Evolutionary conservation across 2,888 invertebrate species (phyloP).

Genomic region (Plemyria rubiginata): DNA sequence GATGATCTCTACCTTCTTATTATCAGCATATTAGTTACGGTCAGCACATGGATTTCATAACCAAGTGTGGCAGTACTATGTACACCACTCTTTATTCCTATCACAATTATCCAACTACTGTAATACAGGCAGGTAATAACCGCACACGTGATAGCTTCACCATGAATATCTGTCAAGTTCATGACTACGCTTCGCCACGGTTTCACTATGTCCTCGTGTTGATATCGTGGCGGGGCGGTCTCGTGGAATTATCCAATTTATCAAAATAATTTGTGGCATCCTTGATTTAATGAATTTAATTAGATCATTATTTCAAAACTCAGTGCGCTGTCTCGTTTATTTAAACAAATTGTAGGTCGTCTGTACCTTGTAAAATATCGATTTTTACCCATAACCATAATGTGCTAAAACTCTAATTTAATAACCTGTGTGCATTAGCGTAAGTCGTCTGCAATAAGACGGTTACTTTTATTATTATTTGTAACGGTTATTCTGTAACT

Average conservation of each 20-base stretch:
- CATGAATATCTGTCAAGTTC: neutral
- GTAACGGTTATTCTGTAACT: too few relatives aligned
- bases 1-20: too few relatives aligned
- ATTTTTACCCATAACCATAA: neutral
- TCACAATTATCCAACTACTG: neutral
- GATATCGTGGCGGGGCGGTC: neutral
- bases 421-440: neutral
- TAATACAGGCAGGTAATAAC: neutral
- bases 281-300: constrained; percentile 1
- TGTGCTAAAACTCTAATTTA: neutral
- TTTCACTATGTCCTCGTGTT: too few relatives aligned
- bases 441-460: neutral
- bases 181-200: neutral
- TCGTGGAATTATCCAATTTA: constrained; percentile 1
- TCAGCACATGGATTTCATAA: too few relatives aligned
- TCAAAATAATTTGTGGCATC: constrained; percentile 1
- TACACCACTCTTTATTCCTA: neutral
- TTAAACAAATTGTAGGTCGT: neutral
- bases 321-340: constrained; percentile 2
- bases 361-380: neutral
- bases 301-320: constrained; percentile 3
- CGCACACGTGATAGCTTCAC: neutral
- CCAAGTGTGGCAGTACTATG: neutral
- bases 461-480: neutral
- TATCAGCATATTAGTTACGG: too few relatives aligned